phyloP scores from a whole-genome alignment of 2,113 vertebrate genomes.

The Tupaia tana region DNA sequence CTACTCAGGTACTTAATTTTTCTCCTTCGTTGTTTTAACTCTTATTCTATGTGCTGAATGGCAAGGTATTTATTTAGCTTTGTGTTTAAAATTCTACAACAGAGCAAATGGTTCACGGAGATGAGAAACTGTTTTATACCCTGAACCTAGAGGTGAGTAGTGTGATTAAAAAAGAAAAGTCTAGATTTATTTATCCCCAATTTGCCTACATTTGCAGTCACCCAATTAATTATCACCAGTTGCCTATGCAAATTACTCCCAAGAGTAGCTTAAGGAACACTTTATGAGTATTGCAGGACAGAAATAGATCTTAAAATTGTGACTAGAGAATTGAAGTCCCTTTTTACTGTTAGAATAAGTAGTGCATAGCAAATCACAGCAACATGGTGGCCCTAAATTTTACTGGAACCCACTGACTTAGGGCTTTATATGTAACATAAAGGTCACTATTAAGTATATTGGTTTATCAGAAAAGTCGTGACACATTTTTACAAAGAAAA shows the following conservation, averaged over 20 bases:
- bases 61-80: not conserved
- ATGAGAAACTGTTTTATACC: conserved; percentile 1
- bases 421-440: not conserved
- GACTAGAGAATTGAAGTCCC: conserved; percentile 46
- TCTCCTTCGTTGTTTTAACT: not conserved
- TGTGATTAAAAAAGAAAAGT: conserved; percentile 56
- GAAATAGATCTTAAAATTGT: conserved; percentile 73
- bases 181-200: conserved; percentile 42
- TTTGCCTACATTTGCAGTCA: conserved; percentile 58
- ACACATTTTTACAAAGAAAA: too few species aligned
- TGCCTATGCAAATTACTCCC: conserved; percentile 65
- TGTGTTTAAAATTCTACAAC: not conserved
- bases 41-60: not conserved
- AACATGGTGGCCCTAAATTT: not conserved
- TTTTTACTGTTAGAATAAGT: conserved; percentile 62
- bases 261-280: conserved; percentile 36
- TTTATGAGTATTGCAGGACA: conserved; percentile 58
- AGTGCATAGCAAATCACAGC: conserved; percentile 53
- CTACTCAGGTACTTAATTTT: not conserved
- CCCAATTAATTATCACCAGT: conserved; percentile 62
- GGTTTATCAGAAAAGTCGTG: too few species aligned
- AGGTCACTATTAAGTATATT: not conserved
- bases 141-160: conserved; percentile 30
- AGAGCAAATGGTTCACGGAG: not conserved
- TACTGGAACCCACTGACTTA: not conserved